These are phyloP conservation scores for Platysternon megacephalum DNA, from an alignment of 2,113 vertebrate genomes.

Conservation along the genomic window DNA sequence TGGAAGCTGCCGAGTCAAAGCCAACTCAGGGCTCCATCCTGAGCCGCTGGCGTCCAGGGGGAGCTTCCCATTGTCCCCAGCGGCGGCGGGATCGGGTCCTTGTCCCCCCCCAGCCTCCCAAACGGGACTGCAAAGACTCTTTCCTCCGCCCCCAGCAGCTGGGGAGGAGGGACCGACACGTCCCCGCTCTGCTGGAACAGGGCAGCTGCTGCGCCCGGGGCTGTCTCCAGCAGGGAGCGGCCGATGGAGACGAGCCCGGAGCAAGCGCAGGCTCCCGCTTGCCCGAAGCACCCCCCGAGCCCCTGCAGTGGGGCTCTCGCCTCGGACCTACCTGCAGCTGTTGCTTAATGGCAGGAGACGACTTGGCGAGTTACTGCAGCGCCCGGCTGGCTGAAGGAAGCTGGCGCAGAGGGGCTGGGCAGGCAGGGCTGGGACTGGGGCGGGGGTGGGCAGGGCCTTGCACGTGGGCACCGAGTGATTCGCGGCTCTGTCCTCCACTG, in stretches of 20 bases:
- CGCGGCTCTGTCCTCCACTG: background rate
- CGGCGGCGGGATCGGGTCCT: too few relatives aligned
- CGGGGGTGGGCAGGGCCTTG: background rate
- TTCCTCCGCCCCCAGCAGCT: too few relatives aligned
- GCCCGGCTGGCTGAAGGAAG: background rate
- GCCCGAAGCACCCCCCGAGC: background rate
- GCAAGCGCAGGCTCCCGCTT: background rate
- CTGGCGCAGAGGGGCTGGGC: background rate
- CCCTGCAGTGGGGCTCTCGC: background rate
- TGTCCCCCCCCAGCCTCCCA: background rate
- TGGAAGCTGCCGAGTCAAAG: background rate
- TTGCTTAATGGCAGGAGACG: background rate
- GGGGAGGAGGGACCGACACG: too few relatives aligned
- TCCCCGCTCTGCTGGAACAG: background rate
- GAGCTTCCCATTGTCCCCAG: background rate
- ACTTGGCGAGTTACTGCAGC: background rate
- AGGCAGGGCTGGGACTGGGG: background rate
- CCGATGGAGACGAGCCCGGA: background rate
- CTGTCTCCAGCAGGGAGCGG: background rate
- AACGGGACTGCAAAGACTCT: too few relatives aligned
- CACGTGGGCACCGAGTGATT: background rate
- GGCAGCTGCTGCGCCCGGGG: background rate
- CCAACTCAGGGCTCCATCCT: background rate
- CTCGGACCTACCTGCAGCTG: slow-evolving; percentile 44
- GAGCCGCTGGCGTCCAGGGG: background rate